phyloP scores from a whole-genome alignment of 2,113 vertebrate genomes.

The Sebastes fasciatus region DNA sequence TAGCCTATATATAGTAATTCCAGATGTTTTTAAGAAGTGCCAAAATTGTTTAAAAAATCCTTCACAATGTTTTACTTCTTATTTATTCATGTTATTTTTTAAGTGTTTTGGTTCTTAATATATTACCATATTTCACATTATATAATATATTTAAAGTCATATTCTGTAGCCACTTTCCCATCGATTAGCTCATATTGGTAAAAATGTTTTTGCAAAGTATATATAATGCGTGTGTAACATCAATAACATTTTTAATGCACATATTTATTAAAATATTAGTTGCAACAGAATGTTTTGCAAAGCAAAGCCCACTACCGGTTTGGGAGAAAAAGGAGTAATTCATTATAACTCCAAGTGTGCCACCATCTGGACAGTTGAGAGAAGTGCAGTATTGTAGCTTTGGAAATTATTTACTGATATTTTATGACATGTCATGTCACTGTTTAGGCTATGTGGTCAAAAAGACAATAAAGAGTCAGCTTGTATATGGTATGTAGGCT shows the following conservation, averaged over 20 bases:
- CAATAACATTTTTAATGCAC: neutral
- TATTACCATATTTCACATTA: neutral
- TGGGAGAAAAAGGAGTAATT: constrained; percentile 17
- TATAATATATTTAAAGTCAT: constrained; percentile 7
- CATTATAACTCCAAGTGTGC: constrained; percentile 49
- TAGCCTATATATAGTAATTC: neutral
- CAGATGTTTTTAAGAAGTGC: neutral
- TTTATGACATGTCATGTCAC: neutral
- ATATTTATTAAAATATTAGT: neutral
- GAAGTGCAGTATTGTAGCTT: constrained; percentile 33
- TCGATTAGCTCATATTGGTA: neutral
- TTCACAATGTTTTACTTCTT: neutral
- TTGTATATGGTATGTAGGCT: neutral
- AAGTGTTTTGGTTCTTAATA: too few species aligned
- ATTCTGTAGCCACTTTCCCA: neutral
- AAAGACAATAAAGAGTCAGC: neutral
- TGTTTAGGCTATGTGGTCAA: neutral
- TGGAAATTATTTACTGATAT: neutral
- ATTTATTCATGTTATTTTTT: too few species aligned
- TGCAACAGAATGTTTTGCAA: constrained; percentile 35
- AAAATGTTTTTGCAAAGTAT: neutral
- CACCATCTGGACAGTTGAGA: constrained; percentile 62
- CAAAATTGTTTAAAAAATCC: neutral
- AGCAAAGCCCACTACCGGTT: constrained; percentile 40
- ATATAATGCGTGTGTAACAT: neutral